Evolutionary conservation across 1,140 invertebrate species (phyloP).

Genomic region (Lysiphlebus fabarum): DNA sequence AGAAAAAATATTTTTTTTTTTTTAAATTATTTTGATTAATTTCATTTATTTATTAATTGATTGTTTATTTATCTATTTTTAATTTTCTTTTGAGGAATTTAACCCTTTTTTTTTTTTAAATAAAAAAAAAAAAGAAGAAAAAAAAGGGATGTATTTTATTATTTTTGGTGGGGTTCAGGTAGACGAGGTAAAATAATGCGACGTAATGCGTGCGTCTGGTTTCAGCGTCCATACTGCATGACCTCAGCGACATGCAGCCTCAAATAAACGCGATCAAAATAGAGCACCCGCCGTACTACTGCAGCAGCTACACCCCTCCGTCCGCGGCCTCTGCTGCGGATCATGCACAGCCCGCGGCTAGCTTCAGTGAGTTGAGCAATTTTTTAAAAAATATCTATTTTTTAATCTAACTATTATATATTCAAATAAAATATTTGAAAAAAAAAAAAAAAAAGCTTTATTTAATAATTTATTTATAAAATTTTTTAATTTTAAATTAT

Average conservation of each 20-base stretch:
- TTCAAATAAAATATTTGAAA: not conserved
- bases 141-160: too few relatives aligned
- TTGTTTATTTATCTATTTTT: too few relatives aligned
- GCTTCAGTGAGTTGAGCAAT: constrained; percentile 54
- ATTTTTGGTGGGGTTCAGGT: constrained; percentile 9
- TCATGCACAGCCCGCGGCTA: constrained; percentile 53
- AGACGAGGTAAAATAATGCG: constrained; percentile 23
- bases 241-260: constrained; percentile 74
- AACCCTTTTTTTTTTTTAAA: not conserved
- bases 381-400: constrained; percentile 12
- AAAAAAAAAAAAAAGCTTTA: too few relatives aligned
- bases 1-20: too few relatives aligned
- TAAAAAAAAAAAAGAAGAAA: constrained; percentile 11
- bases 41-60: not conserved
- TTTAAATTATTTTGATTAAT: not conserved
- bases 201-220: constrained; percentile 53
- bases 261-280: constrained; percentile 84
- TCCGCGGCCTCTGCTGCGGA: constrained; percentile 57
- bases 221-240: constrained; percentile 91
- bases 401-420: not conserved
- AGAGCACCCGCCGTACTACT: constrained; percentile 87
- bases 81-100: too few relatives aligned
- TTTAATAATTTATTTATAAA: not conserved
- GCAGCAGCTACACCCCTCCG: constrained; percentile 84
- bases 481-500: too few relatives aligned